These are phyloP conservation scores for Tylochromis polylepis DNA, from an alignment of 2,113 vertebrate genomes.

Conservation along the genomic window DNA sequence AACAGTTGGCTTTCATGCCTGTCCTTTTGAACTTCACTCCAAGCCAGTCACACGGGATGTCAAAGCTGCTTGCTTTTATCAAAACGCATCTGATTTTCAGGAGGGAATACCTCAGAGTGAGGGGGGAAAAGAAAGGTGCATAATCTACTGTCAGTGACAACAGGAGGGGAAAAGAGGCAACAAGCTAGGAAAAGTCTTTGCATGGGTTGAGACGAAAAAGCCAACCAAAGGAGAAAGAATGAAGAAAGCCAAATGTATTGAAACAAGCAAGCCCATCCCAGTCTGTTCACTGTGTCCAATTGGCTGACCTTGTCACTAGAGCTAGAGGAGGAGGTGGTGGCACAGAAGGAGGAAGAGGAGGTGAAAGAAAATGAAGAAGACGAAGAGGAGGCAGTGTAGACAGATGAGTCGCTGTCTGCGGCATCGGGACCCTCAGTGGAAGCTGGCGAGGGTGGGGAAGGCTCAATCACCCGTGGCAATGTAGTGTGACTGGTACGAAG, in stretches of 20 bases:
- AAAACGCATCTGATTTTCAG: slow-evolving; percentile 2
- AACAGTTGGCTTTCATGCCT: slow-evolving; percentile 30
- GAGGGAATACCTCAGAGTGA: neutral
- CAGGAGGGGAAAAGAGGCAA: neutral
- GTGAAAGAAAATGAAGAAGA: slow-evolving; percentile 69
- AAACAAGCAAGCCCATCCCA: slow-evolving; percentile 60
- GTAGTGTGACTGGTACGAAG: neutral
- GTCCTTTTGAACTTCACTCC: neutral
- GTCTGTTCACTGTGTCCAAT: slow-evolving; percentile 24
- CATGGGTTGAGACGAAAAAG: slow-evolving; percentile 17
- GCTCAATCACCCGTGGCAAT: slow-evolving; percentile 55
- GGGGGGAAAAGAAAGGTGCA: neutral
- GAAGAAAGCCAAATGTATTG: slow-evolving; percentile 19
- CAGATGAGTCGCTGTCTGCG: slow-evolving; percentile 70
- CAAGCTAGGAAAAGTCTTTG: neutral
- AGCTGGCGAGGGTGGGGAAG: slow-evolving; percentile 56
- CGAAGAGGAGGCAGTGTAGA: slow-evolving; percentile 70
- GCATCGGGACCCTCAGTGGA: slow-evolving; percentile 71
- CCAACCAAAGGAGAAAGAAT: slow-evolving; percentile 12
- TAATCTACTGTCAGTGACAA: neutral
- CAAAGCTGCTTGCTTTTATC: neutral
- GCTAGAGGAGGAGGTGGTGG: slow-evolving; percentile 69
- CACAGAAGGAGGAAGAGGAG: slow-evolving; percentile 71
- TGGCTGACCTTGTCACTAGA: slow-evolving; percentile 74
- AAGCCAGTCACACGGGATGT: neutral